Conservation (phyloP, 1,140 invertebrate species). For the Teleogryllus occipitalis region DNA sequence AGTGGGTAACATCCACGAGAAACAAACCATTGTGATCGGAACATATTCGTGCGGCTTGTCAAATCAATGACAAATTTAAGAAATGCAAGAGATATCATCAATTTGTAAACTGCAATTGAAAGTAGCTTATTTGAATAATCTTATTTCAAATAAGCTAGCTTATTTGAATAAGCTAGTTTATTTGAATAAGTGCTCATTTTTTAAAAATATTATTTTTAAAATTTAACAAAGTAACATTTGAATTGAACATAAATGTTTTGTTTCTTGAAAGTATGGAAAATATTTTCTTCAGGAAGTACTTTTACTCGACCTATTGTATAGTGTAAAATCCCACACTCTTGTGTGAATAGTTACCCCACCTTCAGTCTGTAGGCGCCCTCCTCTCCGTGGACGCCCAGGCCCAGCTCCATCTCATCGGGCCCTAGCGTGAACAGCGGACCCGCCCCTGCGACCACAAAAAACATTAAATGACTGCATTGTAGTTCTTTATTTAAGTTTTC, state of each 20-base stretch:
- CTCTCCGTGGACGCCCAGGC: conserved; percentile 79
- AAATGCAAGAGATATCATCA: too few relatives aligned
- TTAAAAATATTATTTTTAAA: too few relatives aligned
- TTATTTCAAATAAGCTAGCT: too few relatives aligned
- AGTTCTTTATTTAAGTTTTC: too few relatives aligned
- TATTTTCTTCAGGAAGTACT: neutral
- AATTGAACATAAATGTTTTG: neutral
- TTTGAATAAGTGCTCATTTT: too few relatives aligned
- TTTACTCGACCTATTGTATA: neutral
- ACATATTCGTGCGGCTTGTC: too few relatives aligned
- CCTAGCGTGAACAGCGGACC: conserved; percentile 55
- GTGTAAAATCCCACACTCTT: neutral
- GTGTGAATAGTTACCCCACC: conserved; percentile 32
- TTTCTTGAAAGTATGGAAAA: neutral
- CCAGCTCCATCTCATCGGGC: conserved; percentile 66
- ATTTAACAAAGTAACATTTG: neutral
- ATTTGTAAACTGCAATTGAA: too few relatives aligned
- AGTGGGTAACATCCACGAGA: too few relatives aligned
- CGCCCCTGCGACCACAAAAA: conserved; percentile 31
- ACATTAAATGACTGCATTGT: neutral
- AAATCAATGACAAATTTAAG: too few relatives aligned
- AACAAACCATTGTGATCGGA: too few relatives aligned
- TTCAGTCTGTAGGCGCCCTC: conserved; percentile 65
- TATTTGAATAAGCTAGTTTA: too few relatives aligned
- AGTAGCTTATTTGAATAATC: too few relatives aligned